Evolutionary conservation across 1,140 invertebrate genomes (phyloP), one percentile per base, ranked within the genome.

Genomic region (Drosophila guanche): DNA sequence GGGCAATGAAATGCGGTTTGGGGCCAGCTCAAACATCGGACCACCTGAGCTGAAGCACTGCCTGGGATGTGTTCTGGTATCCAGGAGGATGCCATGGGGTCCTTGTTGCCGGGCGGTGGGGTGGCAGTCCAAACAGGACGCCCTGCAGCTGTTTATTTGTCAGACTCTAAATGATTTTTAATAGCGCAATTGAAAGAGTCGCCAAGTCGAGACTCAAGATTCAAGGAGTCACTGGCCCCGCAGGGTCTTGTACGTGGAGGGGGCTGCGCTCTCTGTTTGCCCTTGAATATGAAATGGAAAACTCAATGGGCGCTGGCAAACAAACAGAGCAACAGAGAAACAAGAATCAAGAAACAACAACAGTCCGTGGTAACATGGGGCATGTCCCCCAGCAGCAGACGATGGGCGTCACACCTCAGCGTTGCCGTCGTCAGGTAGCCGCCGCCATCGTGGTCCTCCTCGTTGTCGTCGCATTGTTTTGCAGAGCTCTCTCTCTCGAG

Each of bases 91-190:
- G 40, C n/a, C 5, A 12, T n/a, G 37, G 25, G 8, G 12, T 3
- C 16, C 16, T 20, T 10, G 54, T 20, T 16, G n/a, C 16, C 33
- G 61, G 22, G 16, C 10, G 41, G 27, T 27, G 22, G 41, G 55
- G 20, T 10, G 23, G 46, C 46, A 55, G 54, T 54, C 58, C 66
- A 72, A 71, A 74, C 56, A 73, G 61, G 70, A 46, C 45, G 70
- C 58, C 59, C 60, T 75, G 52, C 70, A 67, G 70, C 70, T 72
- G 75, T 58, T 77, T 77, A 56, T 77, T 77, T 77, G 67, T 72
- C 68, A 61, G 69, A 79, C 61, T 73, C 57, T 79, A 79, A 79
- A 79, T 79, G 76, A 79, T 79, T 79, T 76, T 79, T 79, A 79
- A 79, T 79, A 79, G 70, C 76, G 76, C 76, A 59, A 79, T 79